These are phyloP conservation scores for Ceratoteleas bidentatus DNA, from an alignment of 1,140 invertebrate species.

Conservation along the genomic window DNA sequence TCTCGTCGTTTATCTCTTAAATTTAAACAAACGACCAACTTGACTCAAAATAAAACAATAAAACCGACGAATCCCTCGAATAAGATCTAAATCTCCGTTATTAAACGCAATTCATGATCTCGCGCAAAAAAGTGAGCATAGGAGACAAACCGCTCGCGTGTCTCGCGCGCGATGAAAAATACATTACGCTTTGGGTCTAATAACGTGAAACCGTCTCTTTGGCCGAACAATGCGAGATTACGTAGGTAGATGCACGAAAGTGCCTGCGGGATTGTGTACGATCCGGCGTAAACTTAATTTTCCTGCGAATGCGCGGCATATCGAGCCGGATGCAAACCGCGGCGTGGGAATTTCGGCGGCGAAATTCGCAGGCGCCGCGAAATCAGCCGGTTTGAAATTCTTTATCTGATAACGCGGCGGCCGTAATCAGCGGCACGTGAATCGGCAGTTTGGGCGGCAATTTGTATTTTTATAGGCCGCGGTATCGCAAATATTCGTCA, in stretches of 20 bases:
- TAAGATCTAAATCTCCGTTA: too few relatives aligned
- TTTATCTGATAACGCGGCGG: conserved; percentile 54
- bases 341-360: conserved; percentile 43
- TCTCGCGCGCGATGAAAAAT: conserved; percentile 26
- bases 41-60: too few relatives aligned
- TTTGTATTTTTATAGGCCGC: conserved; percentile 53
- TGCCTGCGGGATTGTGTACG: conserved; percentile 21
- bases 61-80: too few relatives aligned
- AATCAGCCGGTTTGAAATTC: conserved; percentile 53
- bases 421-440: conserved; percentile 64
- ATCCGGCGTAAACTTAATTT: conserved; percentile 32
- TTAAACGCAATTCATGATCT: too few relatives aligned
- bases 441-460: conserved; percentile 62
- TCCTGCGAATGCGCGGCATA: conserved; percentile 31
- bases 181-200: conserved; percentile 13
- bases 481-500: conserved; percentile 61
- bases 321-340: conserved; percentile 40
- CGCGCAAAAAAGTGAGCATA: too few relatives aligned
- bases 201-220: conserved; percentile 21
- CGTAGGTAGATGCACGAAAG: conserved; percentile 29
- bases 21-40: too few relatives aligned
- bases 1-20: too few relatives aligned
- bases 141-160: conserved; percentile 4
- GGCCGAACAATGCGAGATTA: conserved; percentile 33
- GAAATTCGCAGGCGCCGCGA: conserved; percentile 25